Conservation (phyloP, 2,888 invertebrate species). For the Petrophora chlorosata region DNA sequence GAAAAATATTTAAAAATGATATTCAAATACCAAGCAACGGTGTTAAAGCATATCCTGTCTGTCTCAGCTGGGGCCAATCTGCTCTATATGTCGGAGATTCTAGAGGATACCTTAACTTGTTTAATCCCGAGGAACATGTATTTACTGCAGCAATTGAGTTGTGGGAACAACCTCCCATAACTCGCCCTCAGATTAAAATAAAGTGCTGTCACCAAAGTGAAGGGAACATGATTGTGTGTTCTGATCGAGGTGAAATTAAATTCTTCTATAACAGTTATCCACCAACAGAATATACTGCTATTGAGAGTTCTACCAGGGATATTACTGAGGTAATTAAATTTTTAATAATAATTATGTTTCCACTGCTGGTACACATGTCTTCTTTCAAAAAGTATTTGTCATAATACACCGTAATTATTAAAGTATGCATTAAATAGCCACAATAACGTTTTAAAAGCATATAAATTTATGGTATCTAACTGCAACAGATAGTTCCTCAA, state of each 20-base stretch:
- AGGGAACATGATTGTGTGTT: slow-evolving; percentile 71
- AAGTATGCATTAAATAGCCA: too few species aligned
- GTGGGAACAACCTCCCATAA: slow-evolving; percentile 66
- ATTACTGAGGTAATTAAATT: slow-evolving; percentile 68
- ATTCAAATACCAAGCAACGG: slow-evolving; percentile 61
- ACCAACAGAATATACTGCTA: slow-evolving; percentile 63
- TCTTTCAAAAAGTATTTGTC: too few species aligned
- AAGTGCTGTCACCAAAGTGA: slow-evolving; percentile 68
- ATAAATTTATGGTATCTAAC: too few species aligned
- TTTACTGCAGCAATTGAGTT: slow-evolving; percentile 62
- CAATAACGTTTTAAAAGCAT: too few species aligned
- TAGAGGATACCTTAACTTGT: slow-evolving; percentile 69
- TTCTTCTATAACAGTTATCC: slow-evolving; percentile 75
- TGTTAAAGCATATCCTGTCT: slow-evolving; percentile 69
- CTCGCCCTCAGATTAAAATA: slow-evolving; percentile 67
- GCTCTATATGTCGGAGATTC: slow-evolving; percentile 77
- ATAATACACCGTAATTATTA: too few species aligned
- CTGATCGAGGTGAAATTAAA: slow-evolving; percentile 75
- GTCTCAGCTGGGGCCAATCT: slow-evolving; percentile 68
- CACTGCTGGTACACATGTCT: too few species aligned
- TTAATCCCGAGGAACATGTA: slow-evolving; percentile 62
- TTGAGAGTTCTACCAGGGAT: slow-evolving; percentile 65
- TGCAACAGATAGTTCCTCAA: too few species aligned
- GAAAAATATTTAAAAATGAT: slow-evolving; percentile 65
- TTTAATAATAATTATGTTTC: background rate